Conservation (phyloP, 1,140 invertebrate species). For the Holcopasites calliopsidis region DNA sequence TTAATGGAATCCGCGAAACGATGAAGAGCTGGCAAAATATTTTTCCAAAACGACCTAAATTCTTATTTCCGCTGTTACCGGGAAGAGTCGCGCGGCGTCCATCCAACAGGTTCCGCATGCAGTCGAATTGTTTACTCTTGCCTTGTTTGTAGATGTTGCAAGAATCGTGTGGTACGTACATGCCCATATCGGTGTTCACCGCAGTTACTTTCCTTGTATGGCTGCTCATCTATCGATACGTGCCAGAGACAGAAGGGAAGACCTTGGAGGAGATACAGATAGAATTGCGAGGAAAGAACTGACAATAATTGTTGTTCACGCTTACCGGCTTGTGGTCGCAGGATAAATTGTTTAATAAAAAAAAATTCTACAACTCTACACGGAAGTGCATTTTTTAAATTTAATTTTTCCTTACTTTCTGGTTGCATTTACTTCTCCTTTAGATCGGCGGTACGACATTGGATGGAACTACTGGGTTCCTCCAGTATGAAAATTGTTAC, state of each 20-base stretch:
- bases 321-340: not conserved
- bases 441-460: no score
- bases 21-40: not conserved
- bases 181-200: conserved; percentile 82
- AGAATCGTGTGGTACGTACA: conserved; percentile 79
- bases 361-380: not conserved
- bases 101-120: not conserved
- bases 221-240: conserved; percentile 80
- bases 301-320: conserved; percentile 16
- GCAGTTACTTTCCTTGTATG: conserved; percentile 80
- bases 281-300: conserved; percentile 63
- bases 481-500: not conserved
- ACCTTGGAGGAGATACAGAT: conserved; percentile 82
- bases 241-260: conserved; percentile 85
- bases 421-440: no score
- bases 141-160: conserved; percentile 65
- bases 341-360: conserved; percentile 32
- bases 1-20: not conserved
- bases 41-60: conserved; percentile 15
- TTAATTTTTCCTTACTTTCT: no score
- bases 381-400: not conserved
- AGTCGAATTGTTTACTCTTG: not conserved
- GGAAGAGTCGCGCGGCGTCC: no score
- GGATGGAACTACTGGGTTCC: not conserved
- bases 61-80: not conserved